Conservation (phyloP, 2,113 vertebrate species). For the Egretta garzetta region DNA sequence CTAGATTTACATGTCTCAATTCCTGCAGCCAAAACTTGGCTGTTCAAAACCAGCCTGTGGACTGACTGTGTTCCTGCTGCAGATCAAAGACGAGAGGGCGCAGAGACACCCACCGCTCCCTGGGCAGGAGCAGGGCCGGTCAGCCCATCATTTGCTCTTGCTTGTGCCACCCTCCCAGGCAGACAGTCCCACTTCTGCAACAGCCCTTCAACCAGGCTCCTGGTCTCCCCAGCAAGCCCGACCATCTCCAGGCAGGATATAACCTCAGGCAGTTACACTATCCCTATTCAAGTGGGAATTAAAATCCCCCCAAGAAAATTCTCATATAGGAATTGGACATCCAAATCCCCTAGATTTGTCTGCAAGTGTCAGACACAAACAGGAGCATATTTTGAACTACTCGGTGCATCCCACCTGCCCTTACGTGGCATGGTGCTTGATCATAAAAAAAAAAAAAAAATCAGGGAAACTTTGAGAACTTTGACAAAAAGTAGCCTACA, state of each 20-base stretch:
- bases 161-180: neutral
- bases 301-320: neutral
- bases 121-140: neutral
- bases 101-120: neutral
- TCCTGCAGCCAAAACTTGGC: neutral
- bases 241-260: neutral
- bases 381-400: neutral
- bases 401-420: too few species aligned
- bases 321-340: neutral
- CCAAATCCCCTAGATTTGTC: neutral
- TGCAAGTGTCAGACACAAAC: neutral
- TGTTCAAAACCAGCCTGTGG: neutral
- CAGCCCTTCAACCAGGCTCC: neutral
- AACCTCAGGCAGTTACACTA: neutral
- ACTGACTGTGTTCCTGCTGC: neutral
- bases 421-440: neutral
- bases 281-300: neutral
- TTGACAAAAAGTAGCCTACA: neutral
- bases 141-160: neutral
- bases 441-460: too few species aligned
- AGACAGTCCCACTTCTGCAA: neutral
- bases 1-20: neutral
- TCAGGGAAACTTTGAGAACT: neutral
- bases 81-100: neutral
- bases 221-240: neutral